These are phyloP conservation scores for Xenops minutus DNA, from an alignment of 2,797 vertebrate species.

Conservation along the genomic window DNA sequence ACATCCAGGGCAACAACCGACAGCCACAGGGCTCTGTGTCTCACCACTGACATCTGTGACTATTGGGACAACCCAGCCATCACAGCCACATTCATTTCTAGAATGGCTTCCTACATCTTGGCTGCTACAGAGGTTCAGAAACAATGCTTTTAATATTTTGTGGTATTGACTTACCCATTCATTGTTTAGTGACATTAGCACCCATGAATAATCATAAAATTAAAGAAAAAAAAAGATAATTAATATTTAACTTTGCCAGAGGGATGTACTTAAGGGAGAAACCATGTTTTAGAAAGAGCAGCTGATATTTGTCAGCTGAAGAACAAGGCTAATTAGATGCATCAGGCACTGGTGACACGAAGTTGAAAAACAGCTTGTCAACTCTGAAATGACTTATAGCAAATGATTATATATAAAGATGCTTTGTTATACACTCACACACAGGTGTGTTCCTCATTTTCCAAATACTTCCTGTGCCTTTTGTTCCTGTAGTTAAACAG, in stretches of 20 bases:
- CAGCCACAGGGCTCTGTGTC: neutral
- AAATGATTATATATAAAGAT: conserved; percentile 53
- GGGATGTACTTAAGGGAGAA: conserved; percentile 67
- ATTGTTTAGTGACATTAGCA: conserved; percentile 40
- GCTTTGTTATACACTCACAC: conserved; percentile 51
- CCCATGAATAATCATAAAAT: conserved; percentile 65
- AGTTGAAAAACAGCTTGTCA: conserved; percentile 69
- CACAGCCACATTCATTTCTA: neutral
- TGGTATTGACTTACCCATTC: conserved; percentile 25
- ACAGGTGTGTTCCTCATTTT: conserved; percentile 58
- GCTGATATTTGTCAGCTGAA: conserved; percentile 73
- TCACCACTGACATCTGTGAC: neutral
- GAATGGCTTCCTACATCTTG: accelerated
- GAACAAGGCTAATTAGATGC: conserved; percentile 64
- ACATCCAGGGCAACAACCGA: neutral
- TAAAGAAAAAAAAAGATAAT: conserved; percentile 60
- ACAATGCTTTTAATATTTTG: conserved; percentile 19
- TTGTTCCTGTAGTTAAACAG: conserved; percentile 67
- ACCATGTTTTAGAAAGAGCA: conserved; percentile 54
- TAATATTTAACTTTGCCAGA: conserved; percentile 75
- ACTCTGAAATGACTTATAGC: conserved; percentile 63
- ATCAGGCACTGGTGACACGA: conserved; percentile 53
- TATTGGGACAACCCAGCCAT: neutral
- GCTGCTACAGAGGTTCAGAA: neutral
- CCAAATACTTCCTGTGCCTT: conserved; percentile 49